A percentile compares a stretch with the other conserved stretches of the same genome.
Evolutionary conservation across 2,113 vertebrate species (phyloP).

Genomic region (Rhizomys pruinosus): DNA sequence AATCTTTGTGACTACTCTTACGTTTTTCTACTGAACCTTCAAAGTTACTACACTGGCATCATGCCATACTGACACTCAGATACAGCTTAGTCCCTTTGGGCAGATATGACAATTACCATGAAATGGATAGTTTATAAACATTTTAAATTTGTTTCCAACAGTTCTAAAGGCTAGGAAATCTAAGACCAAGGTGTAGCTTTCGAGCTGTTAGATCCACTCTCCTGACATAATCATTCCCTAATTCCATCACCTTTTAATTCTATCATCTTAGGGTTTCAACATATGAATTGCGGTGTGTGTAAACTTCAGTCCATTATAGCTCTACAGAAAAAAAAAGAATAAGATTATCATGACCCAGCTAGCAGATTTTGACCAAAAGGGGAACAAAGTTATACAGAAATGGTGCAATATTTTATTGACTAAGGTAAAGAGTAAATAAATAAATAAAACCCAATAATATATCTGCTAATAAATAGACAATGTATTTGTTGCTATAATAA

Average conservation of each 20-base stretch:
- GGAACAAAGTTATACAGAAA: background rate
- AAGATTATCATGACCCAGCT: background rate
- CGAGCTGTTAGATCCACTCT: background rate
- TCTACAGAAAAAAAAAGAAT: background rate
- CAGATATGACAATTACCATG: background rate
- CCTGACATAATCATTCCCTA: background rate
- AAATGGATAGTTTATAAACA: background rate
- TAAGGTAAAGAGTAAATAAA: background rate
- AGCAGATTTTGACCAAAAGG: background rate
- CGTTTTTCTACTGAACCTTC: background rate
- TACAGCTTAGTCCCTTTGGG: no score
- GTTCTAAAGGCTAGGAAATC: background rate
- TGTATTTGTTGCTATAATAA: background rate
- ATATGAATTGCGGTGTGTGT: background rate
- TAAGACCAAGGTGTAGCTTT: background rate
- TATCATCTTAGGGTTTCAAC: background rate
- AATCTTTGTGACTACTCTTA: background rate
- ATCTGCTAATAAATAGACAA: background rate
- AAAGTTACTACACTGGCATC: background rate
- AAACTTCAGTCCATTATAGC: background rate
- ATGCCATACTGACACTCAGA: background rate
- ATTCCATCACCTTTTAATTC: background rate
- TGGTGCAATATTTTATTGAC: background rate
- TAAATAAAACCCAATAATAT: background rate
- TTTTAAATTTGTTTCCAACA: background rate